Evolutionary conservation across 2,797 vertebrate species (phyloP), one percentile per base, ranked within the genome.

Genomic region (Perodicticus potto): DNA sequence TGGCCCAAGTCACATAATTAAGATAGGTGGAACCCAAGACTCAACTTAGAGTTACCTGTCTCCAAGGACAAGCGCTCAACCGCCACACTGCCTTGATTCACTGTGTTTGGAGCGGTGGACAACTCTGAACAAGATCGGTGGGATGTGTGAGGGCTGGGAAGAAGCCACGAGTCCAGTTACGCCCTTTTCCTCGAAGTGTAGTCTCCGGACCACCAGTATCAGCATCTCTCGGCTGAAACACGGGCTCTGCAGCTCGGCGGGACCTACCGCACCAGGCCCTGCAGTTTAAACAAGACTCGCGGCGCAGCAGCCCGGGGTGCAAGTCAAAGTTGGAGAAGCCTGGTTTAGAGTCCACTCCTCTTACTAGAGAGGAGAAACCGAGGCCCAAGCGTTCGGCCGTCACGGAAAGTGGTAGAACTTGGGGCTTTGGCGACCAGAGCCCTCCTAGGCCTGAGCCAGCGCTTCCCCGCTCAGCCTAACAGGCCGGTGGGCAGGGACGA

Each of bases 71-170:
- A 22, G 67, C 13, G 5, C 40, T 67, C 20, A 37, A 12, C 7
- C 8, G 32, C 25, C 72, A 45, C 89, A 20, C 17, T 4, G 77
- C 84, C 17, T 49, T 63, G 72, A 45, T 34, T 82, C 82, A 11
- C 27, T 23, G 61, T 57, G 45, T 82, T 85, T 63, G 63, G 34
- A 74, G 53, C 29, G 22, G 40, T 1, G 32, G 27, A 22, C 23
- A 59, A 10, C 12, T 5, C 23, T 7, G 89, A 20, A 57, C 25
- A 27, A 86, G 81, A n/a, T 45, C 67, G 32, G 81, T 22, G 43
- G 57, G 40, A 10, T 10, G 17, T 19, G 34, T 43, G 37, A 40
- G 34, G 20, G 2, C 57, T n/a, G 1, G 3, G 0, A 25, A 0
- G 1, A 2, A 17, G 2, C 29, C 8, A 2, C 57, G 3, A 22